Evolutionary conservation across 2,888 invertebrate species (phyloP), one percentile per base, ranked within the genome.

Genomic region (Cheilosia grossa): DNA sequence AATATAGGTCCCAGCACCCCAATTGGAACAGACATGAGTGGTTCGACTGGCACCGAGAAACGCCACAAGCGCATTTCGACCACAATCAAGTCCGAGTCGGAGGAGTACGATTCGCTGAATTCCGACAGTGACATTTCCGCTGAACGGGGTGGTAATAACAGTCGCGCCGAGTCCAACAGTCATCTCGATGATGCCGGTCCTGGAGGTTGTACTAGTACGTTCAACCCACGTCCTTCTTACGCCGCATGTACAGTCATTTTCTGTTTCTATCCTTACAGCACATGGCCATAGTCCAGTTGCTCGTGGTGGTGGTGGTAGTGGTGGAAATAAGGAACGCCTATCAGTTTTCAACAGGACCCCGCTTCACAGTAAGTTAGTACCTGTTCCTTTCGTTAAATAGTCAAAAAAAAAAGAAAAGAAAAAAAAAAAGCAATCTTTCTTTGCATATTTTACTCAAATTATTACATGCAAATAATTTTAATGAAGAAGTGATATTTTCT

Each of bases 321-420:
- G 51, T 19, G 37, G 37, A 89, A 92, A 91, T 86, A 93, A 93
- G 88, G 93, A 93, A 87, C 92, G 92, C 87, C 90, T 93, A 87
- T 92, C 93, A 87, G 91, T 93, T 66, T 93, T 93, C 86, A 92
- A 93, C 88, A 92, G 93, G 90, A 92, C 93, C 82, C 89, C 91
- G 89, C 93, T 93, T 92, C 93, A 93, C 92, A 93, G 93, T 93
- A 93, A 93, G 93, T 93, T 93, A 93, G 93, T 93, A 93, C 93
- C 93, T 91, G 89, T 91, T 91, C 91, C 89, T 91, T 72, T 81
- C 74, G 51, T 49, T 37, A 37, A 37, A 37, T 13, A 37, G 37
- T 13, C 33, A 44, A 61, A n/a, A 21, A 21, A 21, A 21, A n/a
- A n/a, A 30, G 63, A n/a, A n/a, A n/a, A n/a, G n/a, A n/a, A n/a